Evolutionary conservation across 37 sponge, comb jelly and placozoan species (phyloP).

Genomic region (Theonella swinhoei): DNA sequence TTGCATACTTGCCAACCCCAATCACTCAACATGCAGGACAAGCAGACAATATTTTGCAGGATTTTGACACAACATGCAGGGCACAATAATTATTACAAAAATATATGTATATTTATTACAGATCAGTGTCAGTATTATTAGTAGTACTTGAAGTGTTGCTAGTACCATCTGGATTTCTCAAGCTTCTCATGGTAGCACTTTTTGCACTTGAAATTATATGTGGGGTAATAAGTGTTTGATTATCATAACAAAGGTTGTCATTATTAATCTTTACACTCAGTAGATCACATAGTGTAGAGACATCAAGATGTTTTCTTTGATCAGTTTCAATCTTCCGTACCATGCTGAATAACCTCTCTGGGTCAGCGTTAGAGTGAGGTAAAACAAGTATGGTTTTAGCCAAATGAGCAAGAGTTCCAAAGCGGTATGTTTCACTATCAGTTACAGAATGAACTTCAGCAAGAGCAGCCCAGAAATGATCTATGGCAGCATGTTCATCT

Average conservation of each 20-base stretch:
- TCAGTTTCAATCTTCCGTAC: conserved; percentile 47
- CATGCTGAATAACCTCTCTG: conserved; percentile 42
- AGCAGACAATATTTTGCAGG: too few relatives aligned
- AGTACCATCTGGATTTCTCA: not conserved
- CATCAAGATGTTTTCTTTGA: conserved; percentile 8
- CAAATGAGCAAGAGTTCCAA: conserved; percentile 18
- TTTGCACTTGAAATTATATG: not conserved
- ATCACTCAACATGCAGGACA: too few relatives aligned
- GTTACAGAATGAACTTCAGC: conserved; percentile 19
- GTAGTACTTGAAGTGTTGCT: too few relatives aligned
- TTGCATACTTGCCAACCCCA: too few relatives aligned
- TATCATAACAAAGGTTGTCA: conserved; percentile 30
- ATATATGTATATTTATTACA: too few relatives aligned
- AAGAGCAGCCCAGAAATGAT: conserved; percentile 43
- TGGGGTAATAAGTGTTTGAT: not conserved
- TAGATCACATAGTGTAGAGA: conserved; percentile 39
- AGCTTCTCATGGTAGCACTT: conserved; percentile 10
- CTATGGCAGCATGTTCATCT: conserved; percentile 26
- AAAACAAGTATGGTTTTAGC: conserved; percentile 28
- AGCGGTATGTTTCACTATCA: conserved; percentile 1
- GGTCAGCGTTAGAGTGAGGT: conserved; percentile 45
- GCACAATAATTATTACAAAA: too few relatives aligned
- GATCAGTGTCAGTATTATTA: too few relatives aligned
- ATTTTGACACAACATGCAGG: too few relatives aligned
- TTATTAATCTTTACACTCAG: conserved; percentile 48